Evolutionary conservation across 2,113 vertebrate genomes (phyloP), one percentile per base, ranked within the genome.

Genomic region (Chlamydotis undulata): DNA sequence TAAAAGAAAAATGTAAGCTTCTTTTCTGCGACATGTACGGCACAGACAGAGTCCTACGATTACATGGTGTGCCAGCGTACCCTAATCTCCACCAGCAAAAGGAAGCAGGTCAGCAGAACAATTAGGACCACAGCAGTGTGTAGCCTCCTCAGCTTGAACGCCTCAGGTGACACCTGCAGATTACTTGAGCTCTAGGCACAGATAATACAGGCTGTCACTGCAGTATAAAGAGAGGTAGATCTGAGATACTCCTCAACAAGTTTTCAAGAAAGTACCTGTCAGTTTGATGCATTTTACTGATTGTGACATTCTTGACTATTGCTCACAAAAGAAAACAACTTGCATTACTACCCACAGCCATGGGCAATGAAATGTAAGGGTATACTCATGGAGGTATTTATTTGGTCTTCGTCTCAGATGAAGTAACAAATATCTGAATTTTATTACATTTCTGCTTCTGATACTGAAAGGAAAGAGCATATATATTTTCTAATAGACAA

Each of bases 1-100:
- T 93, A 84, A 53, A 90, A 88, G 16, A 74, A 71, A 87, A 81
- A 68, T 35, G 56, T 90, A 93, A 94, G 63, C 79, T 90, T 22
- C 49, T 94, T 92, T 92, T 45, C 73, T 71, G 56, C 1, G 1
- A 8, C 37, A 67, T 43, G 85, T 49, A 47, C n/a, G 37, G 47
- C 64, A 67, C 71, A 84, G 88, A 14, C 7, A 47, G 84, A 61
- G 67, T 47, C 47, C 82, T 75, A 4, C 24, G 63, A 84, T 78
- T 74, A 59, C 83, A 65, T 21, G 43, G 60, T 71, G 89, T 81
- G 79, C 82, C 68, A 14, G 16, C 6, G 13, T 50, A 47, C 35
- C 85, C 71, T n/a, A 10, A 83, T 80, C n/a, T 85, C 75, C 55
- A 39, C 10, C 56, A 85, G 77, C 31, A 24, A 56, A 88, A 93